phyloP scores from a whole-genome alignment of 2,113 vertebrate genomes.

The Stictonetta naevosa region DNA sequence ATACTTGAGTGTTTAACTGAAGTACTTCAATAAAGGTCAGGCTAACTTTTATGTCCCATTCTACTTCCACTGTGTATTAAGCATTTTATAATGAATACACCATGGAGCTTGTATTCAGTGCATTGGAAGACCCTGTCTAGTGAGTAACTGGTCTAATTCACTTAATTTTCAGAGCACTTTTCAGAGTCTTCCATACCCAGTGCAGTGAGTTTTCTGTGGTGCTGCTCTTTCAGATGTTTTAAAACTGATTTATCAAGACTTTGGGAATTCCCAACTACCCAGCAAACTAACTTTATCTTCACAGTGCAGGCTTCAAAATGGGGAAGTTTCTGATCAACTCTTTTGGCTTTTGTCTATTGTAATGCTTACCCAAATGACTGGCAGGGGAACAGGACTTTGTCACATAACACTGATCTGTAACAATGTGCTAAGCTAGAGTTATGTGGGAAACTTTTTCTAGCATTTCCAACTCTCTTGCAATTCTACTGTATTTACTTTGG shows the following conservation, averaged over 20 bases:
- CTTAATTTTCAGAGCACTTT: neutral
- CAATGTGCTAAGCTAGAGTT: neutral
- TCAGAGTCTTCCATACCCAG: neutral
- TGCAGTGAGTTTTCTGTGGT: neutral
- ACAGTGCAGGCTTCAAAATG: neutral
- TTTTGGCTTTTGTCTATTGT: neutral
- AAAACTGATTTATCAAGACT: neutral
- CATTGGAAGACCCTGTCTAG: neutral
- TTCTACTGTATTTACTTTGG: neutral
- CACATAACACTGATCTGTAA: accelerated
- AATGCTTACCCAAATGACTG: neutral
- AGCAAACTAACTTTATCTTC: neutral
- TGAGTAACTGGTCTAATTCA: neutral
- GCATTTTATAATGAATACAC: neutral
- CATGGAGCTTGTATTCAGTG: accelerated
- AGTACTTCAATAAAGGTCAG: neutral
- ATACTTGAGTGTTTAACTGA: neutral
- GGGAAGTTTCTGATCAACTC: neutral
- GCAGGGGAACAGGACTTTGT: accelerated
- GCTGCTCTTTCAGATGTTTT: neutral
- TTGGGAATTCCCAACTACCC: neutral
- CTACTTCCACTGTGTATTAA: neutral
- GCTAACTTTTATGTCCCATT: neutral
- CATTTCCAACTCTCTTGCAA: neutral
- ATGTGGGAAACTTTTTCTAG: neutral